phyloP scores from a whole-genome alignment of 1,140 invertebrate genomes.

The Drosophila ironensis region DNA sequence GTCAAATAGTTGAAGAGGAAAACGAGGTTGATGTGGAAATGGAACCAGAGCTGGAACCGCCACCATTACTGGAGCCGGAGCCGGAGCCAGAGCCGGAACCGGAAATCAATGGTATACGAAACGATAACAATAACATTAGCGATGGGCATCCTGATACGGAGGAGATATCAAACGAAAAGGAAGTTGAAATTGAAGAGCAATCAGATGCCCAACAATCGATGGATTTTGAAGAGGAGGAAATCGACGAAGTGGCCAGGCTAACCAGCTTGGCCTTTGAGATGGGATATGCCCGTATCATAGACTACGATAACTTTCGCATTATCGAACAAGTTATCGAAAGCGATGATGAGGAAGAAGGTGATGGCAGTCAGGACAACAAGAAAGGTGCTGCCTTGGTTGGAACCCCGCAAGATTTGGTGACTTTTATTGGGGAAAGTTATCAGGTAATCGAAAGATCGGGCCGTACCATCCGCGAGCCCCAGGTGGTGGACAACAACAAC shows the following conservation, averaged over 20 bases:
- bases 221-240: conserved; percentile 2
- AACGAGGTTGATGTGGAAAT: neutral
- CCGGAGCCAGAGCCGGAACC: neutral
- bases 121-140: conserved; percentile 16
- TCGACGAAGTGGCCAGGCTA: conserved; percentile 46
- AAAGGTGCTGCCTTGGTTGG: conserved; percentile 25
- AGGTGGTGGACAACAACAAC: conserved; percentile 60
- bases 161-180: neutral
- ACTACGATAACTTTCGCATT: conserved; percentile 75
- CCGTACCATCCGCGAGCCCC: neutral
- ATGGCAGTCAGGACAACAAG: neutral
- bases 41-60: conserved; percentile 11
- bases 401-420: conserved; percentile 49
- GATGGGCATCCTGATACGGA: neutral
- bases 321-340: conserved; percentile 79
- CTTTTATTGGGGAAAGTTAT: conserved; percentile 74
- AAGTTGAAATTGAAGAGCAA: neutral
- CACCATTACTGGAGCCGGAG: neutral
- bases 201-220: neutral
- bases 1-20: conserved; percentile 53
- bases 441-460: conserved; percentile 58
- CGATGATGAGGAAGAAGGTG: conserved; percentile 48
- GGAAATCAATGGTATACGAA: conserved; percentile 41
- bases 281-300: conserved; percentile 72
- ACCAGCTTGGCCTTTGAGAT: conserved; percentile 45